Evolutionary conservation across 2,888 invertebrate genomes (phyloP).

Genomic region (Rhopalosiphum nymphaeae): DNA sequence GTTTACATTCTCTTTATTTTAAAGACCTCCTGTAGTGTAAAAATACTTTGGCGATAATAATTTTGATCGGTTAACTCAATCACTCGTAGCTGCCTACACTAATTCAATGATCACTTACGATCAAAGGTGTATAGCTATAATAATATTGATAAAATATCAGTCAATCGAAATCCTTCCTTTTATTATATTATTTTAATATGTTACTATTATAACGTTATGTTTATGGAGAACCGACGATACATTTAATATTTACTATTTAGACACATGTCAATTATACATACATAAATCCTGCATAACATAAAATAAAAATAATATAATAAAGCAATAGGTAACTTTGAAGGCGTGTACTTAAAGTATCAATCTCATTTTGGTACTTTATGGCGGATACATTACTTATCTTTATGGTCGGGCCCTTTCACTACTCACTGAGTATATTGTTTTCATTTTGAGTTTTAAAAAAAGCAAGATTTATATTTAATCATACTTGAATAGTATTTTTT

Average conservation of each 20-base stretch:
- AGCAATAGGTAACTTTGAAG: slow-evolving; percentile 5
- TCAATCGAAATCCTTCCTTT: neutral
- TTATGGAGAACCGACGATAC: slow-evolving; percentile 20
- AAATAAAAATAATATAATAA: neutral
- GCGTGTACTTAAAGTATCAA: neutral
- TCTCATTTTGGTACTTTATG: slow-evolving; percentile 14
- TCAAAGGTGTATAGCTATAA: neutral
- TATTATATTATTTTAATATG: neutral
- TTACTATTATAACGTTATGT: neutral
- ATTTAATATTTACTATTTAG: slow-evolving; percentile 10
- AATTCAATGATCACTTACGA: slow-evolving; percentile 21
- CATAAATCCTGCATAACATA: neutral
- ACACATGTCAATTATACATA: neutral
- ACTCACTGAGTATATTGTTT: neutral
- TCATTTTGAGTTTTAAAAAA: neutral
- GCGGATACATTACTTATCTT: slow-evolving; percentile 14
- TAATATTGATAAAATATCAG: slow-evolving; percentile 34
- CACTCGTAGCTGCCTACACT: slow-evolving; percentile 35
- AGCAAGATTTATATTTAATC: neutral
- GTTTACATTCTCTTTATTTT: slow-evolving; percentile 10
- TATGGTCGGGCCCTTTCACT: neutral
- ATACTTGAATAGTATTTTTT: neutral
- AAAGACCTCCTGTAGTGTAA: slow-evolving; percentile 36
- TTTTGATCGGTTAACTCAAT: slow-evolving; percentile 39
- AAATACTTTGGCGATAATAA: slow-evolving; percentile 21